phyloP scores from a whole-genome alignment of 1,140 invertebrate species.

The silkworm (Bombyx mori) region DNA sequence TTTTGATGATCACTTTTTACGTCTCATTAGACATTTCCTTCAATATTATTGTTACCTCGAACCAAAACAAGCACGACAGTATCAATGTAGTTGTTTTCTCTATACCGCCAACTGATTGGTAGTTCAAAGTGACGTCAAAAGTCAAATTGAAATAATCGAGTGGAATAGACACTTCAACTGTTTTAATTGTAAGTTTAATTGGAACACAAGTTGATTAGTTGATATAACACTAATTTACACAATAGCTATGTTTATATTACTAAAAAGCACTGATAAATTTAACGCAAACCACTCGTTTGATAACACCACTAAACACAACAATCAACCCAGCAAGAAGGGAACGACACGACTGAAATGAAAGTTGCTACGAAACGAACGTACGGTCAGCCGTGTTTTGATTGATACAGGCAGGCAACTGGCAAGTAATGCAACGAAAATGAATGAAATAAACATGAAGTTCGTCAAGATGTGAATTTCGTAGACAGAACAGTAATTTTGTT shows the following conservation, averaged over 20 bases:
- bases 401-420: constrained; percentile 10
- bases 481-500: too few relatives aligned
- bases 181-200: constrained; percentile 36
- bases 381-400: constrained; percentile 24
- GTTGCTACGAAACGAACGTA: constrained; percentile 4
- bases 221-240: constrained; percentile 33
- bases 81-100: constrained; percentile 34
- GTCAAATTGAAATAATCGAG: constrained; percentile 59
- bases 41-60: constrained; percentile 33
- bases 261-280: too few relatives aligned
- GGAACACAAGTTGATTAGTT: constrained; percentile 28
- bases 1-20: constrained; percentile 43
- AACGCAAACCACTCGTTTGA: background rate
- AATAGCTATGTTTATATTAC: background rate
- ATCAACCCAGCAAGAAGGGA: constrained; percentile 8
- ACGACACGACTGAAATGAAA: constrained; percentile 16
- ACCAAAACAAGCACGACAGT: constrained; percentile 31
- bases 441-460: constrained; percentile 27
- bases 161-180: constrained; percentile 28
- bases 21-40: constrained; percentile 39
- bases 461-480: constrained; percentile 3
- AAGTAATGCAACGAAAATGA: constrained; percentile 22
- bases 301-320: constrained; percentile 18
- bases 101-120: constrained; percentile 55
- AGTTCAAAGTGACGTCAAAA: constrained; percentile 56